Evolutionary conservation across 2,888 invertebrate genomes (phyloP).

Genomic region (Machimus atricapillus): DNA sequence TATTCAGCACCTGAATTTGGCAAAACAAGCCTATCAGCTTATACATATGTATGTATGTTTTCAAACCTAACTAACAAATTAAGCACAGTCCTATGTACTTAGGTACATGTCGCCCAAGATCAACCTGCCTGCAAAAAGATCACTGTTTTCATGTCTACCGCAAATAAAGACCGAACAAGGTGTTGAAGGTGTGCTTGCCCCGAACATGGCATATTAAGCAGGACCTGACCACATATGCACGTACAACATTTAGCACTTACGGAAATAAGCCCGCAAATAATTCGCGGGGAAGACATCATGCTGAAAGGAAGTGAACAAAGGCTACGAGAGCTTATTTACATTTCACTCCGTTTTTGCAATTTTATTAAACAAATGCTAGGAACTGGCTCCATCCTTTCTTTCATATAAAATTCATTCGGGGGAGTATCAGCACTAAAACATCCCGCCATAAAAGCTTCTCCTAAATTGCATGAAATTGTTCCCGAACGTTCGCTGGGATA

Average conservation of each 20-base stretch:
- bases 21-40: too few relatives aligned
- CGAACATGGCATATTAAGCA: not conserved
- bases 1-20: too few relatives aligned
- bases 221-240: not conserved
- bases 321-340: not conserved
- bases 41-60: not conserved
- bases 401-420: not conserved
- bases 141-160: not conserved
- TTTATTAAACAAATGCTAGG: not conserved
- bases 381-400: not conserved
- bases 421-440: not conserved
- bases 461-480: not conserved
- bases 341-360: not conserved
- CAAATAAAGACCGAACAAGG: not conserved
- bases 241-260: not conserved
- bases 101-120: not conserved
- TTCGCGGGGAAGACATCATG: not conserved
- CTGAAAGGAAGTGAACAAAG: not conserved
- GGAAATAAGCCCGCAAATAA: not conserved
- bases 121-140: not conserved
- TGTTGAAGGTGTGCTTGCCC: not conserved
- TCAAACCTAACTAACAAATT: not conserved
- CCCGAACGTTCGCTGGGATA: not conserved
- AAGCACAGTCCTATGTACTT: not conserved
- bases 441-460: not conserved